Base-by-base conservation (phyloP, 2,113 vertebrate genomes). In the Damaliscus lunatus region DNA sequence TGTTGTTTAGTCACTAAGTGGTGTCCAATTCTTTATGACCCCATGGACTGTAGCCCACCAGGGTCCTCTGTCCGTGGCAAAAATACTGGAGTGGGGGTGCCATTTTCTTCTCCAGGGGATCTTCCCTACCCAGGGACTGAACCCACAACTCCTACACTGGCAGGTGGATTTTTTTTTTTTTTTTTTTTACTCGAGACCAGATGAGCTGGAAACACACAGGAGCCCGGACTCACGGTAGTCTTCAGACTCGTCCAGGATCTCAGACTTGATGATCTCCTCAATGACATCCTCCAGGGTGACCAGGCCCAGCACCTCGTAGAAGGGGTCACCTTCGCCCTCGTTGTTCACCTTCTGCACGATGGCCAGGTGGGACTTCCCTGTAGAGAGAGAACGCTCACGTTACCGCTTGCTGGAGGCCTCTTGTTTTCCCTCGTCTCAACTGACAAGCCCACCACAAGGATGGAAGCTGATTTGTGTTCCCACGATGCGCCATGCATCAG, bases 261-360 rank as follows among this genome's bases (percentile, higher is more conserved):
- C 99, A 0, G 99, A 99, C 93, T 99, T 99, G 98, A 99, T 99
- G 98, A 99, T 99, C 98, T 99, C 99, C 97, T 99, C 99, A 0
- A 99, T 99, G 92, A 99, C 99, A 0, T 99, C 99, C 96, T 99
- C 99, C 25, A 99, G 98, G 0, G 99, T 99, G 97, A 99, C 99
- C 98, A 99, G 95, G 33, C 99, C 99, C 98, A 99, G 50, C 81
- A 99, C 99, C 98, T 99, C 99, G 0, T 99, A 99, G 99, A 99
- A 99, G 1, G 99, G 99, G 95, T 99, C 99, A 0, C 99, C 99
- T 60, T 99, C 99, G 0, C 99, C 99, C 97, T 99, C 99, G 0
- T 99, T 99, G 98, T 99, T 99, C 94, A 99, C 99, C 98, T 99
- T 99, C 99, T 99, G 99, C 96, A 99, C 99, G 0, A 99, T 99